phyloP scores from a whole-genome alignment of 2,797 vertebrate species.

The Octomys mimax region DNA sequence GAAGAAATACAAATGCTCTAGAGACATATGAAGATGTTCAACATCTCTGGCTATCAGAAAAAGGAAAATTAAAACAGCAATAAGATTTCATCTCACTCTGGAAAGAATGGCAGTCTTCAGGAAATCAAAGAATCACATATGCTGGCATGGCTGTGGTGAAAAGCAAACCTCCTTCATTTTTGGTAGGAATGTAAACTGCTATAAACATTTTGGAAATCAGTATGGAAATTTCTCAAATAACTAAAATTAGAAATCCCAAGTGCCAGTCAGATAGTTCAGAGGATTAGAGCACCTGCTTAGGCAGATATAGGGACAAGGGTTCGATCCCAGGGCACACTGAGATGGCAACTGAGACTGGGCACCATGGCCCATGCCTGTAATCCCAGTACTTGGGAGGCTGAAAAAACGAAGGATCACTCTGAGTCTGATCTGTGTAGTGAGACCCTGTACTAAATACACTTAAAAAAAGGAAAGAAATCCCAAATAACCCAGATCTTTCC shows the following conservation, averaged over 20 bases:
- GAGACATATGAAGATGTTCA: not conserved
- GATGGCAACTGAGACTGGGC: too few relatives aligned
- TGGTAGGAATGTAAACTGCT: not conserved
- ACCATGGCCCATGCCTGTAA: too few relatives aligned
- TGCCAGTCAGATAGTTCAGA: too few relatives aligned
- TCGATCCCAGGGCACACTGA: too few relatives aligned
- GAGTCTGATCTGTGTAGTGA: too few relatives aligned
- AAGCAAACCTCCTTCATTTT: not conserved
- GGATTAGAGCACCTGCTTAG: too few relatives aligned
- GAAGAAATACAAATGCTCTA: not conserved
- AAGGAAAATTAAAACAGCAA: not conserved
- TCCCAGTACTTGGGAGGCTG: too few relatives aligned
- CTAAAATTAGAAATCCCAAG: not conserved
- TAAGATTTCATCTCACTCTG: not conserved
- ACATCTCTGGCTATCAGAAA: not conserved
- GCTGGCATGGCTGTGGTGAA: not conserved
- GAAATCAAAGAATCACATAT: not conserved
- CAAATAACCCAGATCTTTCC: not conserved
- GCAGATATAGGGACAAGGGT: too few relatives aligned
- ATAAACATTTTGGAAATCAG: not conserved
- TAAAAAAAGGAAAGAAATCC: too few relatives aligned
- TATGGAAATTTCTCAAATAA: not conserved
- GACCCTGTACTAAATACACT: too few relatives aligned
- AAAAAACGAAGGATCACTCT: too few relatives aligned
- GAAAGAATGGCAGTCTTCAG: not conserved